phyloP scores from a whole-genome alignment of 2,797 vertebrate species.

The Tamandua tetradactyla region DNA sequence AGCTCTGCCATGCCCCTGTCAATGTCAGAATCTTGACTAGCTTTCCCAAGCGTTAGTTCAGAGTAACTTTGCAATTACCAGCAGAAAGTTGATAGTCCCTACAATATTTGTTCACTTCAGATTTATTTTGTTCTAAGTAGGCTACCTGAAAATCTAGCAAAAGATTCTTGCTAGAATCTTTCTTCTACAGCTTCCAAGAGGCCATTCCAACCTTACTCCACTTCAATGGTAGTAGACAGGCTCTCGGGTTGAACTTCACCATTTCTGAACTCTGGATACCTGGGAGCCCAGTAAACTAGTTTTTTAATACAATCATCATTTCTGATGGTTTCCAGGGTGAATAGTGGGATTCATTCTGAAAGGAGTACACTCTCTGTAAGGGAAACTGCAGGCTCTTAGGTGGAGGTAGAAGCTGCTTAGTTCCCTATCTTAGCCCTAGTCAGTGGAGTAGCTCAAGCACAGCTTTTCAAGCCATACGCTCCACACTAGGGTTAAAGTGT shows the following conservation, averaged over 20 bases:
- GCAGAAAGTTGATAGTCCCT: too few relatives aligned
- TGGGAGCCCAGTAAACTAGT: background rate
- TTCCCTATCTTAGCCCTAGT: background rate
- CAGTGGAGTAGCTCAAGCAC: background rate
- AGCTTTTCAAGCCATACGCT: background rate
- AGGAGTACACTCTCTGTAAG: background rate
- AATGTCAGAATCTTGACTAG: background rate
- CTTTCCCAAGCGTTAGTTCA: background rate
- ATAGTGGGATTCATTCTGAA: background rate
- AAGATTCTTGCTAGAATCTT: background rate
- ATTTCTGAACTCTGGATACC: background rate
- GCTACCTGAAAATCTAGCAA: background rate
- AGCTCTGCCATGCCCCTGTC: background rate
- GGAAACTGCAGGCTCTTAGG: background rate
- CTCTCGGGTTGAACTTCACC: background rate
- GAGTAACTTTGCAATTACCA: background rate
- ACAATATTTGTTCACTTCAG: background rate
- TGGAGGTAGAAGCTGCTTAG: background rate
- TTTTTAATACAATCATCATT: background rate
- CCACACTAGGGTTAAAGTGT: too few relatives aligned
- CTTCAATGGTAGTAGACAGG: background rate
- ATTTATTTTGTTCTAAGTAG: background rate
- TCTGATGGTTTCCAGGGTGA: background rate
- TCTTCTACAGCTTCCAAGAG: background rate
- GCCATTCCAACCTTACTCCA: background rate